Conservation (phyloP, 2,888 invertebrate genomes). For the Xylophagus ater region DNA sequence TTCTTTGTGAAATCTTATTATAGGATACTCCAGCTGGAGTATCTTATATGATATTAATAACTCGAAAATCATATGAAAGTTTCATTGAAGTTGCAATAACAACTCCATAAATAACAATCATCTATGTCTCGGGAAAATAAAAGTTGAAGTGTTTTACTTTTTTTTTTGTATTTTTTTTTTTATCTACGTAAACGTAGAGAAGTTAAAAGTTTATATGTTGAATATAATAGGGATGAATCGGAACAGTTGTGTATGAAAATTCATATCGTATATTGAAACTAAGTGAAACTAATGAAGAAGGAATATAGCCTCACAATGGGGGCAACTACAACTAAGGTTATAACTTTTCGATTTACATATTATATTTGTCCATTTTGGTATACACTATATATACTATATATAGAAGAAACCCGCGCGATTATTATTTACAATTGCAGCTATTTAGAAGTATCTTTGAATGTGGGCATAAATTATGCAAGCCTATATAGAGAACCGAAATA, state of each 20-base stretch:
- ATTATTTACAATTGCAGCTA: constrained; percentile 11
- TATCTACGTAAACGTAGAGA: too few relatives aligned
- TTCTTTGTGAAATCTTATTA: too few relatives aligned
- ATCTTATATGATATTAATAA: too few relatives aligned
- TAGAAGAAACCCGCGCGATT: constrained; percentile 12
- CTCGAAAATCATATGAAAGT: constrained; percentile 7
- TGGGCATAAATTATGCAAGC: constrained; percentile 14
- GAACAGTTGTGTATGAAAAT: too few relatives aligned
- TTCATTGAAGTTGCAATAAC: constrained; percentile 13
- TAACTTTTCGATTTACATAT: constrained; percentile 13
- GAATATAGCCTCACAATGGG: constrained; percentile 1
- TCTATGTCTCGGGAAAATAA: constrained; percentile 9
- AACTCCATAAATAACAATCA: constrained; percentile 13
- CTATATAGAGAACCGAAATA: constrained; percentile 1
- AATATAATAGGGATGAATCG: too few relatives aligned
- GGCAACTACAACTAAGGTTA: constrained; percentile 3
- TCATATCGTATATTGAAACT: too few relatives aligned
- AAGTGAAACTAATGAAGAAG: constrained; percentile 15
- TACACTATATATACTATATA: too few relatives aligned
- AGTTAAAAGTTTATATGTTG: too few relatives aligned
- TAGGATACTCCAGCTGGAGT: too few relatives aligned
- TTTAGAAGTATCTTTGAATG: constrained; percentile 11
- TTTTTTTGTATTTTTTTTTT: too few relatives aligned
- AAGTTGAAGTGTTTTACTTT: constrained; percentile 6
- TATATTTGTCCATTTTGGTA: constrained; percentile 13